A percentile compares a stretch with the other conserved stretches of the same genome.
Evolutionary conservation across 2,113 vertebrate species (phyloP).

Genomic region (Pseudopipra pipra): DNA sequence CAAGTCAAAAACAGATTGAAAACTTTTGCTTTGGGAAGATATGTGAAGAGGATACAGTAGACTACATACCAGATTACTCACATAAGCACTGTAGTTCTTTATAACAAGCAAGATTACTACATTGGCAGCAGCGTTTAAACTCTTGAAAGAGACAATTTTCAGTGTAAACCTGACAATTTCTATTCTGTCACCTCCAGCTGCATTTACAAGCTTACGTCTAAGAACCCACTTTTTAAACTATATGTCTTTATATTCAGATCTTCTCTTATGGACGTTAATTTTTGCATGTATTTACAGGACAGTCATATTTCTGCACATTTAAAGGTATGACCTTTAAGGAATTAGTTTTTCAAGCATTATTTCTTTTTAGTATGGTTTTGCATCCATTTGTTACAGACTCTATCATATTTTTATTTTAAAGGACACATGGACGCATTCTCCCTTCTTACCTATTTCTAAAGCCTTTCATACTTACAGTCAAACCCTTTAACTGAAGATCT

Average conservation of each 20-base stretch:
- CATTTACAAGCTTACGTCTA: neutral
- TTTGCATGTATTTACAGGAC: neutral
- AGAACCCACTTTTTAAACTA: neutral
- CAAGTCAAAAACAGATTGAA: neutral
- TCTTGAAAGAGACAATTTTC: neutral
- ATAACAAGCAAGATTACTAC: neutral
- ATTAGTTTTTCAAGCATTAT: neutral
- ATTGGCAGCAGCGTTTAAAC: neutral
- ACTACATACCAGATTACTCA: neutral
- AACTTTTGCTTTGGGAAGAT: neutral
- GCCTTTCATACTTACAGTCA: neutral
- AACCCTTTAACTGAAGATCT: neutral
- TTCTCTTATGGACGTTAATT: neutral
- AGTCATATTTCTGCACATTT: neutral
- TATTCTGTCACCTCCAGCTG: rapidly evolving
- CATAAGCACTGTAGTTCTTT: neutral
- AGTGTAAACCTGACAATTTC: neutral
- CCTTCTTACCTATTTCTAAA: neutral
- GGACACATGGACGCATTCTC: neutral
- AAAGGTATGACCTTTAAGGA: neutral
- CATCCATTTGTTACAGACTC: neutral
- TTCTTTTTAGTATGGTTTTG: neutral
- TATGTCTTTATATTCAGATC: neutral
- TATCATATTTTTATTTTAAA: neutral
- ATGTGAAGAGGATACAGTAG: neutral